Percentiles rank a stretch among this genome's conserved stretches.
These are phyloP conservation scores for Oscheius sp. DNA, from an alignment of 2,888 invertebrate species.

Conservation along the genomic window DNA sequence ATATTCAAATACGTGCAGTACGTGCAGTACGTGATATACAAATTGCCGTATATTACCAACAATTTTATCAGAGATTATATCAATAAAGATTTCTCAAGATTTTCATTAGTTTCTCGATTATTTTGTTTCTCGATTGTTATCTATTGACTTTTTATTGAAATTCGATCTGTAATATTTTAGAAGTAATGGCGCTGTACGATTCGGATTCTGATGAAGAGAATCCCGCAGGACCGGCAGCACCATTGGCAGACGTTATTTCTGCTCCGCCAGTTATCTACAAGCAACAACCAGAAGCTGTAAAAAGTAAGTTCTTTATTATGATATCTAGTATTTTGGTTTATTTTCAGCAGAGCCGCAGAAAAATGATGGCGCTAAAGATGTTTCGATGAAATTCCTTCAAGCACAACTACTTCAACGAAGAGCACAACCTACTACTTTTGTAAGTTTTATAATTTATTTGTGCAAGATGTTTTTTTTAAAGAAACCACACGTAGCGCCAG, in stretches of 20 bases:
- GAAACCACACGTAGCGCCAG: conserved; percentile 36
- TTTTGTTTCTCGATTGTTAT: too few relatives aligned
- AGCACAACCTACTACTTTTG: conserved; percentile 4
- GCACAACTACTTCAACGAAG: conserved; percentile 59
- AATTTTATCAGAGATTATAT: too few relatives aligned
- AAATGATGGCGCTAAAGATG: conserved; percentile 35
- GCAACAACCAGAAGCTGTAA: neutral
- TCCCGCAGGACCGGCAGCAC: conserved; percentile 2
- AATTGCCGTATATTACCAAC: too few relatives aligned
- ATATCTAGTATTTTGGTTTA: neutral
- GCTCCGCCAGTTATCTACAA: neutral
- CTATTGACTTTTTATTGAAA: too few relatives aligned
- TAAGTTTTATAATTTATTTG: neutral
- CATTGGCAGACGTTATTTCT: conserved; percentile 7
- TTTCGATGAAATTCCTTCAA: conserved; percentile 63
- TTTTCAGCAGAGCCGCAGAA: neutral
- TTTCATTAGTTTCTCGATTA: too few relatives aligned
- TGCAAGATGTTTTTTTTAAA: conserved; percentile 11
- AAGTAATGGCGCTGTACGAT: conserved; percentile 19
- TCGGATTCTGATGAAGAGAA: conserved; percentile 17
- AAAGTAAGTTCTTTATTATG: conserved; percentile 5
- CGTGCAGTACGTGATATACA: too few relatives aligned
- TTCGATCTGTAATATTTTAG: too few relatives aligned
- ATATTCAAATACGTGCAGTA: too few relatives aligned
- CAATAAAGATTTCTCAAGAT: too few relatives aligned